Percentiles rank a stretch among this genome's conserved stretches.
These are phyloP conservation scores for Mormyrops attenuatus DNA, from an alignment of 2,797 vertebrate species.

Conservation along the genomic window DNA sequence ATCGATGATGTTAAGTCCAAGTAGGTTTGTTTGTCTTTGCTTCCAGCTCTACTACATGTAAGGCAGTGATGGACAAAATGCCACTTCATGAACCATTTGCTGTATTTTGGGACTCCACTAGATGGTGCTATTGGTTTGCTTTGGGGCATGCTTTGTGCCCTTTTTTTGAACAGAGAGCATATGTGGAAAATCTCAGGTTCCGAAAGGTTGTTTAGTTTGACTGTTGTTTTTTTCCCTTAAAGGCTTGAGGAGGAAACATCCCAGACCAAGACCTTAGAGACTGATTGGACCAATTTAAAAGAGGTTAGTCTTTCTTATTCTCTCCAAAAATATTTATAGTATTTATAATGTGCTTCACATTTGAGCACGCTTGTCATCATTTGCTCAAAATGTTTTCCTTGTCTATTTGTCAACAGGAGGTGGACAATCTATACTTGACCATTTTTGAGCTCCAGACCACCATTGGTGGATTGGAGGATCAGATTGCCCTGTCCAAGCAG, in stretches of 20 bases:
- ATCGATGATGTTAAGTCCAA: slow-evolving; percentile 50
- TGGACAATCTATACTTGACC: slow-evolving; percentile 50
- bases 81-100: background rate
- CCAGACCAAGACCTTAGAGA: slow-evolving; percentile 47
- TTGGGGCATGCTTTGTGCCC: background rate
- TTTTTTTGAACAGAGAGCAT: background rate
- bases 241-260: slow-evolving; percentile 51
- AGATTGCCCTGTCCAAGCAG: slow-evolving; percentile 53
- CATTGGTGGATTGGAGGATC: slow-evolving; percentile 51
- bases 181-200: background rate
- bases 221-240: background rate
- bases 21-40: slow-evolving; percentile 27
- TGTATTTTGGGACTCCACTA: background rate
- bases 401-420: slow-evolving; percentile 40
- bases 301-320: background rate
- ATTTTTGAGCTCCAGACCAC: slow-evolving; percentile 54
- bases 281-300: slow-evolving; percentile 46
- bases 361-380: background rate
- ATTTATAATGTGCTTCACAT: background rate
- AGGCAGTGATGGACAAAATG: background rate
- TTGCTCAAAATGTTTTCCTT: background rate
- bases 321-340: background rate
- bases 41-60: background rate
- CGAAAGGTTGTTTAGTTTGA: background rate
- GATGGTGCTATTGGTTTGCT: background rate